Base-by-base conservation (phyloP, 1,140 invertebrate genomes). In the Acyrthosiphon pisum region DNA sequence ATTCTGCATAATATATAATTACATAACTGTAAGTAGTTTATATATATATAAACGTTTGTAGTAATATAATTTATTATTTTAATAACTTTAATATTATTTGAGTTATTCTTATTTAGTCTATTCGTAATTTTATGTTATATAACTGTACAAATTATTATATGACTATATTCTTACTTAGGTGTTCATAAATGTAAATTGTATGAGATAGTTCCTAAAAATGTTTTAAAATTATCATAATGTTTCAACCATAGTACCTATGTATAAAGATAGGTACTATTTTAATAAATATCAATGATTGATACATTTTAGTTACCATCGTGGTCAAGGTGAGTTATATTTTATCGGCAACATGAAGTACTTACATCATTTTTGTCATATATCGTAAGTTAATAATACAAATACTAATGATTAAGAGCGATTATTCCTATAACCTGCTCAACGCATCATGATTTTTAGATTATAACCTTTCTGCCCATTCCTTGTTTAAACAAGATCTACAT, bases 401-500 rank as follows among this genome's bases (percentile, higher is more conserved):
- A n/a, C 30, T 35, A n/a, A n/a, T 76, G 11, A n/a, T 76, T n/a
- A 6, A 68, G 35, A 81, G 20, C 30, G 14, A 53, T 37, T 37
- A 89, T 89, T 56, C 35, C 50, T 30, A 56, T 89, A 89, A 56
- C 35, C 88, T 89, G 50, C 50, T 35, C 50, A 56, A 56, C 50
- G 41, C 48, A n/a, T n/a, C 35, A 23, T 35, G 48, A 11, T 53
- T 26, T 53, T 89, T 11, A 53, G n/a, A 23, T 50, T 86, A 89
- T 46, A 26, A 48, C 6, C 14, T n/a, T 87, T 48, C 35, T 86
- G 35, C 4, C 50, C 48, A n/a, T 90, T 56, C 53, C 56, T 41
- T 90, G 48, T 87, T 68, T 30, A 53, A 48, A 50, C 90, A 37
- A 93, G 76, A 46, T 50, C 76, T 41, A 56, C 91, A 86, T 93